Percentiles rank a stretch among this genome's conserved stretches.
phyloP scores from a whole-genome alignment of 1,140 invertebrate species.

The Bombyx mandarina region DNA sequence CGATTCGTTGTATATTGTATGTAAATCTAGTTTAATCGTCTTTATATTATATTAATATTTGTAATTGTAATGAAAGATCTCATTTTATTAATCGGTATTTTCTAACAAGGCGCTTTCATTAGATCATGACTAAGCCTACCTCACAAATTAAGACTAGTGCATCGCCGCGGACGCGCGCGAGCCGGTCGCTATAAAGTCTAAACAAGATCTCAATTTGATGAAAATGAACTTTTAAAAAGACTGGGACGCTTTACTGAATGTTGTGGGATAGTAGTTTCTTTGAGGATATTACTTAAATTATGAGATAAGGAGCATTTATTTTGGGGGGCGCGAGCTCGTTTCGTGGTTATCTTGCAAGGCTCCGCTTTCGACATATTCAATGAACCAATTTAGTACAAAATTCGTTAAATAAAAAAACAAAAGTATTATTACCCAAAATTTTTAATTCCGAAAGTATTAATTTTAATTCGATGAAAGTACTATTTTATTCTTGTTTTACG shows the following conservation, averaged over 20 bases:
- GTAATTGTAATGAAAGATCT: slow-evolving; percentile 71
- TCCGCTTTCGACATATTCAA: slow-evolving; percentile 37
- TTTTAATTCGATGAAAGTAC: slow-evolving; percentile 47
- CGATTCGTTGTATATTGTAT: slow-evolving; percentile 70
- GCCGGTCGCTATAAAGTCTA: slow-evolving; percentile 59
- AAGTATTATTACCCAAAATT: slow-evolving; percentile 66
- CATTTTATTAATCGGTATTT: slow-evolving; percentile 72
- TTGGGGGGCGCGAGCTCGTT: slow-evolving; percentile 34
- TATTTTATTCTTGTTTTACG: slow-evolving; percentile 31
- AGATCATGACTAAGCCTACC: slow-evolving; percentile 71
- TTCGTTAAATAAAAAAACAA: slow-evolving; percentile 39
- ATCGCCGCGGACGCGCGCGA: slow-evolving; percentile 24
- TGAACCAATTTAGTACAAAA: slow-evolving; percentile 65
- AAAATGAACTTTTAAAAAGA: slow-evolving; percentile 70
- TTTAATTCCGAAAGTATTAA: slow-evolving; percentile 66
- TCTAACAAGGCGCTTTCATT: slow-evolving; percentile 71
- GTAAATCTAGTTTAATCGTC: slow-evolving; percentile 68
- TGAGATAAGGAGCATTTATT: slow-evolving; percentile 67
- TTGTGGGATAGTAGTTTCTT: slow-evolving; percentile 70
- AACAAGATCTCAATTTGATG: slow-evolving; percentile 71
- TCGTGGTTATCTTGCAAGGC: slow-evolving; percentile 19
- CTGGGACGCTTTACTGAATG: slow-evolving; percentile 71
- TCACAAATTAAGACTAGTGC: slow-evolving; percentile 60
- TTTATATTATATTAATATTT: slow-evolving; percentile 60
- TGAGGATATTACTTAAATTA: slow-evolving; percentile 69